Percentiles rank a stretch among this genome's conserved stretches.
These are phyloP conservation scores for Scaptomyza cyrtandrae DNA, from an alignment of 2,888 invertebrate species.

Conservation along the genomic window DNA sequence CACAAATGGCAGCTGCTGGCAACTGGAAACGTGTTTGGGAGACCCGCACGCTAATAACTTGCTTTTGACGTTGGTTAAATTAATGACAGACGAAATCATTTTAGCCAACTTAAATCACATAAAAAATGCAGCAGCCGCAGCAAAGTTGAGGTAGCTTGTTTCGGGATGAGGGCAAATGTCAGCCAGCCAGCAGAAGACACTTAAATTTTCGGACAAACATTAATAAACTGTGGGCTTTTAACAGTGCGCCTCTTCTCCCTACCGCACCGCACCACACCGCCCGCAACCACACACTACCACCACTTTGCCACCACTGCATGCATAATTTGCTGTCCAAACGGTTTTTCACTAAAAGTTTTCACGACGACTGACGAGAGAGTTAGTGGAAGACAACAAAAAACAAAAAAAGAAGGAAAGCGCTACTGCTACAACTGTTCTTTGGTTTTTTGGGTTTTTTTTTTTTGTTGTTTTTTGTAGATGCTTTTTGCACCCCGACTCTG, in stretches of 20 bases:
- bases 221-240: conserved; percentile 74
- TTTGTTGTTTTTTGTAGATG: conserved; percentile 25
- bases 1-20: conserved; percentile 20
- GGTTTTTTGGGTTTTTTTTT: conserved; percentile 1
- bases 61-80: conserved; percentile 69
- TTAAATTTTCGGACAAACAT: conserved; percentile 78
- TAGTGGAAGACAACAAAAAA: conserved; percentile 2
- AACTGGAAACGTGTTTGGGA: conserved; percentile 67
- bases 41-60: conserved; percentile 75
- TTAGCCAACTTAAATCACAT: conserved; percentile 73
- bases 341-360: conserved; percentile 71
- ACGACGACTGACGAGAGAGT: conserved; percentile 43
- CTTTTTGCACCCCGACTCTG: conserved; percentile 53
- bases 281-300: conserved; percentile 3
- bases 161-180: conserved; percentile 31
- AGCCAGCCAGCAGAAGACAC: conserved; percentile 50
- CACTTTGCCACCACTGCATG: conserved; percentile 54
- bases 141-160: conserved; percentile 16
- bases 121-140: conserved; percentile 15
- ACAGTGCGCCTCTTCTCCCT: conserved; percentile 9
- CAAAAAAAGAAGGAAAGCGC: conserved; percentile 19
- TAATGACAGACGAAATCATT: conserved; percentile 76
- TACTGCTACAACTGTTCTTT: conserved; percentile 32
- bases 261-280: neutral
- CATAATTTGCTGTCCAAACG: conserved; percentile 73